phyloP scores from a whole-genome alignment of 2,888 invertebrate genomes.

The Papilio protenor region DNA sequence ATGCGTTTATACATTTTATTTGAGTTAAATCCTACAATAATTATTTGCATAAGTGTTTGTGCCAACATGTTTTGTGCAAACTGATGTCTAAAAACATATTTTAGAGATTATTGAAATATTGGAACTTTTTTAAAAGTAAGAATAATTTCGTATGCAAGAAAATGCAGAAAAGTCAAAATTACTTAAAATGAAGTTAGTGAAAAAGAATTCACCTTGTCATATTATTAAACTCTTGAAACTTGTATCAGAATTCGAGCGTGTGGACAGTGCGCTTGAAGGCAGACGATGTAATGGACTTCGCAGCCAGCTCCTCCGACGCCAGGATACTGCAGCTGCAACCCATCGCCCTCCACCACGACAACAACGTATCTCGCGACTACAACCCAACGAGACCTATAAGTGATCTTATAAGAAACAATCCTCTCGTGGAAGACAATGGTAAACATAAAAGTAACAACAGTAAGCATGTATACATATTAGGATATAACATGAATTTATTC shows the following conservation, averaged over 20 bases:
- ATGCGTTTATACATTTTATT: neutral
- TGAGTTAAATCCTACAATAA: neutral
- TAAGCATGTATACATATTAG: neutral
- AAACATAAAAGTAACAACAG: neutral
- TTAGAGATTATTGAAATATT: too few relatives aligned
- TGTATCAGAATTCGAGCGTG: slow-evolving; percentile 64
- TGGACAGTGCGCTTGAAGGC: slow-evolving; percentile 66
- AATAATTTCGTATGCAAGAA: too few relatives aligned
- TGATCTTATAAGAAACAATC: too few relatives aligned
- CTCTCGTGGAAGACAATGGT: neutral
- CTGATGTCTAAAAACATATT: too few relatives aligned
- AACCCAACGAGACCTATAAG: slow-evolving; percentile 14
- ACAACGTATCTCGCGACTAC: neutral
- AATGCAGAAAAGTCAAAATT: neutral
- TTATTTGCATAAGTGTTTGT: neutral
- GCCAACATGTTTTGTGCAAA: neutral
- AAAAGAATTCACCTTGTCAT: neutral
- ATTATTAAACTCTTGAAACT: neutral
- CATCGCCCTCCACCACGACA: neutral
- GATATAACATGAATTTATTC: neutral
- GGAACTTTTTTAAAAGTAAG: too few relatives aligned
- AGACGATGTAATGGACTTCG: slow-evolving; percentile 68
- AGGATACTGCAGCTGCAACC: slow-evolving; percentile 56
- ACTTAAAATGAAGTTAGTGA: too few relatives aligned
- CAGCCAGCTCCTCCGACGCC: slow-evolving; percentile 63